Conservation (phyloP, 2,797 vertebrate species). For the Echiichthys vipera region DNA sequence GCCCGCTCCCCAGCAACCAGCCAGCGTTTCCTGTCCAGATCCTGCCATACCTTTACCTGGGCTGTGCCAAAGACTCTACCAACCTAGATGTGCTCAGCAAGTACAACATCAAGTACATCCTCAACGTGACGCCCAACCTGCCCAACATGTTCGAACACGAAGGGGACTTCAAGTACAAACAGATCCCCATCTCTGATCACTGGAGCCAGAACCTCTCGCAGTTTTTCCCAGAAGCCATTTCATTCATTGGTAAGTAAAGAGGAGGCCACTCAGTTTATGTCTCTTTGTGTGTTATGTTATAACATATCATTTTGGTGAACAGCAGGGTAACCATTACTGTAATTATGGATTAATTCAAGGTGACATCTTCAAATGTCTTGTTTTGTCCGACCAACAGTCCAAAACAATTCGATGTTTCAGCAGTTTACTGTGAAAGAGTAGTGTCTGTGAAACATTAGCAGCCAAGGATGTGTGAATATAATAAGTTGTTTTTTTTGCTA, state of each 20-base stretch:
- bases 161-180: slow-evolving; percentile 98
- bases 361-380: background rate
- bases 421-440: too few species aligned
- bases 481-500: too few species aligned
- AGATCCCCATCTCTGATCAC: slow-evolving; percentile 99
- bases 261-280: background rate
- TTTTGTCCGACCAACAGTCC: background rate
- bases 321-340: background rate
- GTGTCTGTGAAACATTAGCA: too few species aligned
- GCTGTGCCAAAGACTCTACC: slow-evolving; percentile 98
- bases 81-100: slow-evolving; percentile 96
- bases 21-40: slow-evolving; percentile 98
- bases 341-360: background rate
- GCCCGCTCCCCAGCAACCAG: slow-evolving; percentile 93
- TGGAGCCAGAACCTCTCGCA: slow-evolving; percentile 99
- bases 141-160: slow-evolving; percentile 99
- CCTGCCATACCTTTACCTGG: slow-evolving; percentile 96
- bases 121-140: slow-evolving; percentile 98
- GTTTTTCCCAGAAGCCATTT: slow-evolving; percentile 99
- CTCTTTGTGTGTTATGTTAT: too few species aligned
- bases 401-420: too few species aligned
- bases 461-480: too few species aligned
- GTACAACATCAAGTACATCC: slow-evolving; percentile 98
- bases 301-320: background rate
- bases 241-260: slow-evolving; percentile 95